Evolutionary conservation across 2,797 vertebrate genomes (phyloP).

Genomic region (Setipinna tenuifilis): DNA sequence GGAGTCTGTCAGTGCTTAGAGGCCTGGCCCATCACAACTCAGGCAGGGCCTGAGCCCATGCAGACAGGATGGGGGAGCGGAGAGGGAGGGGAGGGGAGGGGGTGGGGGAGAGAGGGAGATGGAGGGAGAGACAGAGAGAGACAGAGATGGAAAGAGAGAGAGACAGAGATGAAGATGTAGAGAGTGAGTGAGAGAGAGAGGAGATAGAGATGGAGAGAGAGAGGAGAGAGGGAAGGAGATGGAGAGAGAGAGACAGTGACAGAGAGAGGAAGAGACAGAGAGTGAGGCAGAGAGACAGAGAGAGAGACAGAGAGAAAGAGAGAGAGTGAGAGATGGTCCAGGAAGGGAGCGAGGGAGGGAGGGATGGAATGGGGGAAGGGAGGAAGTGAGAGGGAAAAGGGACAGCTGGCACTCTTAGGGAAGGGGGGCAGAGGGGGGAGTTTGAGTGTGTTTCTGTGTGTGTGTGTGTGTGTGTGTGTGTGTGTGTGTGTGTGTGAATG

Average conservation of each 20-base stretch:
- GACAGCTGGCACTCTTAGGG: constrained; percentile 67
- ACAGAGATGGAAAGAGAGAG: too few species aligned
- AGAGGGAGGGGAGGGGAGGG: background rate
- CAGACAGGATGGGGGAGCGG: constrained; percentile 28
- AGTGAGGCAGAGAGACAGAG: background rate
- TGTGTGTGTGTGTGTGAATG: constrained; percentile 1
- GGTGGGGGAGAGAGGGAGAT: background rate
- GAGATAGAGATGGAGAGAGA: background rate
- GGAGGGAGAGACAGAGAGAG: background rate
- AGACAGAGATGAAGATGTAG: too few species aligned
- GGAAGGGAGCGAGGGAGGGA: background rate
- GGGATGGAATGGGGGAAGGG: constrained; percentile 23
- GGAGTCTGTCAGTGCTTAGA: constrained; percentile 5
- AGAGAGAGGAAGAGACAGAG: background rate
- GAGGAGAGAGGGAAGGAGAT: background rate
- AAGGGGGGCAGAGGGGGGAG: constrained; percentile 33
- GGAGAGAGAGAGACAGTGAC: too few species aligned
- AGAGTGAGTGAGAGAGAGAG: background rate
- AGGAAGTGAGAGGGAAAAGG: constrained; percentile 45
- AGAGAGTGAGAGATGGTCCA: background rate
- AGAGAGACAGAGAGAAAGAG: background rate
- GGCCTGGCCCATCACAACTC: background rate
- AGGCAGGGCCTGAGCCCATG: background rate
- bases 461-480: background rate
- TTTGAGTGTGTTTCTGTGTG: background rate